Evolutionary conservation across 2,888 invertebrate species (phyloP), one percentile per base, ranked within the genome.

Genomic region (Hirtodrosophila duncani): DNA sequence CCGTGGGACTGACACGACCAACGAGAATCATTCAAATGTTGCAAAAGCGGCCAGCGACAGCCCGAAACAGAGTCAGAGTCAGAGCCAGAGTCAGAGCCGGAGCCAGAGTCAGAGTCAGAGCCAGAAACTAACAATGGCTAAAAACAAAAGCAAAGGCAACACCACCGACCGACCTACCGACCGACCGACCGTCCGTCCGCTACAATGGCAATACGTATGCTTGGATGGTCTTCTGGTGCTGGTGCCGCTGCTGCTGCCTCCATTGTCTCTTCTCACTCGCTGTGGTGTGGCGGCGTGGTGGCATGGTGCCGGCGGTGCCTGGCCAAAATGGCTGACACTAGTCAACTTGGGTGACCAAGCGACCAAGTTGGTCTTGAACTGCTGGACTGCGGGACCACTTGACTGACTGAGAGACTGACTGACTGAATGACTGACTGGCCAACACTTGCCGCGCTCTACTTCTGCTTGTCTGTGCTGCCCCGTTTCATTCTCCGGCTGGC

Each of bases 1-100:
- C 83, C 83, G 84, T 83, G 83, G 84, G 83, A 83, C 82, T 81
- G 72, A 79, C 80, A 82, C 83, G 77, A 74, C 80, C 82, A 81
- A 72, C 79, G 81, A 82, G 80, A 81, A 82, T 82, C 83, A 81
- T 81, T 81, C 79, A 79, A 78, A 82, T 78, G 78, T 79, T 81
- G 82, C 82, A 81, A 80, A 80, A 72, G 67, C 74, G 60, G 78
- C 70, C 71, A 57, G 50, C 62, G 55, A 43, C 46, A 52, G 20
- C 23, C 41, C 18, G 64, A 59, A 70, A 67, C 68, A 70, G 70
- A 70, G 71, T 71, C 68, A n/a, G n/a, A n/a, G n/a, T 68, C 61
- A 70, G 69, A 72, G 61, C 72, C 63, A 71, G 67, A 71, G 58
- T 62, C 53, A 48, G 29, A 29, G 42, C 33, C 34, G 11, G 3